A percentile compares a stretch with the other conserved stretches of the same genome.
Evolutionary conservation across 2,113 vertebrate species (phyloP).

Genomic region (Semnornis frantzii): DNA sequence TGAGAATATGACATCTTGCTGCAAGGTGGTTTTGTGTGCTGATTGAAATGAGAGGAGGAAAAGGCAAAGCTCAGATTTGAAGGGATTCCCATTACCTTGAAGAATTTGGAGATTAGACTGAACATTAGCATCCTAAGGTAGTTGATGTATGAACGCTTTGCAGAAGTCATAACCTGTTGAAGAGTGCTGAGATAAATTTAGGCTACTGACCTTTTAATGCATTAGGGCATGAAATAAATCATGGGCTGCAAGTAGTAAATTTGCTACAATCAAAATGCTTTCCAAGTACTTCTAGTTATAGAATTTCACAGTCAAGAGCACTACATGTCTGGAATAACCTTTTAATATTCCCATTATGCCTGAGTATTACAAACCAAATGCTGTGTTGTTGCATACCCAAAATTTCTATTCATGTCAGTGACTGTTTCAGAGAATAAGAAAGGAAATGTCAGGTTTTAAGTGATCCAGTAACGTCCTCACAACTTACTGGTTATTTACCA

Average conservation of each 20-base stretch:
- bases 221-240: constrained; percentile 57
- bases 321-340: constrained; percentile 7
- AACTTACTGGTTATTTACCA: constrained; percentile 13
- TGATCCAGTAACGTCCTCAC: background rate
- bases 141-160: background rate
- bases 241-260: constrained; percentile 23
- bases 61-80: constrained; percentile 13
- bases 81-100: constrained; percentile 29
- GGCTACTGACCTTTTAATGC: constrained; percentile 43
- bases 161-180: constrained; percentile 61
- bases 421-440: background rate
- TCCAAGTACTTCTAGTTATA: constrained; percentile 17
- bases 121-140: background rate
- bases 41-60: background rate
- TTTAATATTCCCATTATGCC: constrained; percentile 39
- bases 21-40: constrained; percentile 53
- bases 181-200: constrained; percentile 61
- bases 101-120: background rate
- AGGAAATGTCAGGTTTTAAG: constrained; percentile 17
- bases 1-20: background rate
- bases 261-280: constrained; percentile 57
- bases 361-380: background rate
- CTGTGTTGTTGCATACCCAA: background rate
- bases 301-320: constrained; percentile 22
- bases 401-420: background rate